Evolutionary conservation across 1,140 invertebrate species (phyloP).

Genomic region (Cyphomyrmex costatus): DNA sequence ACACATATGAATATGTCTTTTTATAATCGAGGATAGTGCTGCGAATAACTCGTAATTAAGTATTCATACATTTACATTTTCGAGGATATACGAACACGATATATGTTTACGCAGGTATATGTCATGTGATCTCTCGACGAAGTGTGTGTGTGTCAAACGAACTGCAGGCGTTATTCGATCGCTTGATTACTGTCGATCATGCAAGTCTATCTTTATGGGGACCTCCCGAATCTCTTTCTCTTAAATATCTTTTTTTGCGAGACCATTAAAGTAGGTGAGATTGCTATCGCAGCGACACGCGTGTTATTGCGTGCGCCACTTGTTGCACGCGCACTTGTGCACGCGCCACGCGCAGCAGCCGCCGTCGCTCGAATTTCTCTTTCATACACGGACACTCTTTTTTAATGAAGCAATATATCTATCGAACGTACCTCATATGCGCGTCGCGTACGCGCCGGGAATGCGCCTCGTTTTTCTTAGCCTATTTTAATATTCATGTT

Average conservation of each 20-base stretch:
- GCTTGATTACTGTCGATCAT: neutral
- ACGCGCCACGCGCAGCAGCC: conserved; percentile 48
- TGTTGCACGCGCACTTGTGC: conserved; percentile 54
- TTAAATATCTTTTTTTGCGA: neutral
- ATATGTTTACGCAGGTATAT: neutral
- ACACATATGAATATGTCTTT: neutral
- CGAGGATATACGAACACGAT: neutral
- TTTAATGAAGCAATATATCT: conserved; percentile 56
- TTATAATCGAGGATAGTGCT: neutral
- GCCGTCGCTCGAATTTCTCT: conserved; percentile 46
- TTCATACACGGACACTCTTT: conserved; percentile 29
- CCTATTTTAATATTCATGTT: conserved; percentile 25
- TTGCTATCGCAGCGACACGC: conserved; percentile 48
- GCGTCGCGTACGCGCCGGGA: neutral
- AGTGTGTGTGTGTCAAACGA: neutral
- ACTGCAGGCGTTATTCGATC: neutral
- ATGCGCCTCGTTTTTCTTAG: conserved; percentile 24
- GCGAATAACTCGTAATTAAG: neutral
- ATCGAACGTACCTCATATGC: conserved; percentile 10
- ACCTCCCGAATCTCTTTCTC: neutral
- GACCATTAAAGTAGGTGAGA: conserved; percentile 26
- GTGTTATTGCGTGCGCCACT: conserved; percentile 52
- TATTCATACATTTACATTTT: neutral
- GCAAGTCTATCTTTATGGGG: conserved; percentile 1
- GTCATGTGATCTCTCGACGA: neutral